Percentiles rank a stretch among this genome's conserved stretches.
Evolutionary conservation across 2,113 vertebrate species (phyloP).

Genomic region (Phylloscopus whistleri): DNA sequence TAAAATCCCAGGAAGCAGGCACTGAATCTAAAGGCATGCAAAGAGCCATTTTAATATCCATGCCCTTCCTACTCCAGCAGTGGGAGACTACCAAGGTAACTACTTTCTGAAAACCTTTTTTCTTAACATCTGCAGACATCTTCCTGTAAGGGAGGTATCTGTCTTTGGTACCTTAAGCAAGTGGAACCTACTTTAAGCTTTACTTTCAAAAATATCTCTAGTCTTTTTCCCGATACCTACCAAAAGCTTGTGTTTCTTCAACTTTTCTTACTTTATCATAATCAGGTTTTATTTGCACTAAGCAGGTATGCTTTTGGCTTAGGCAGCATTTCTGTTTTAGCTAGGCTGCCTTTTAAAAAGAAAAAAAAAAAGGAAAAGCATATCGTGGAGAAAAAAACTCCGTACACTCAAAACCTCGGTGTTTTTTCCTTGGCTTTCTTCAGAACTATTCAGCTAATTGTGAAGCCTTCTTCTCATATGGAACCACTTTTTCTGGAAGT

Average conservation of each 20-base stretch:
- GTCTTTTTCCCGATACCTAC: background rate
- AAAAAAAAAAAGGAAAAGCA: background rate
- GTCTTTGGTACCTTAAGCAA: background rate
- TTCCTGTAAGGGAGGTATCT: background rate
- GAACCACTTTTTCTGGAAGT: background rate
- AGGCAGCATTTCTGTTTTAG: background rate
- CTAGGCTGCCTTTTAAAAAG: background rate
- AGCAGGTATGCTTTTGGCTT: background rate
- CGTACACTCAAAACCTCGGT: fast-evolving
- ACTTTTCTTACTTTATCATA: background rate
- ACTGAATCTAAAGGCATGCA: background rate
- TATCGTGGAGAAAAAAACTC: background rate
- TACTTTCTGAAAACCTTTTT: background rate
- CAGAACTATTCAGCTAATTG: background rate
- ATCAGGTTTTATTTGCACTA: background rate
- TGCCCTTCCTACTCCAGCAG: background rate
- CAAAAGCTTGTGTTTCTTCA: background rate
- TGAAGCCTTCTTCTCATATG: background rate
- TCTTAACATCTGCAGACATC: background rate
- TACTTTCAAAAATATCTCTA: background rate
- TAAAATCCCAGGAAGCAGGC: background rate
- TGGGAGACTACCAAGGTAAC: background rate
- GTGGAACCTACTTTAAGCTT: background rate
- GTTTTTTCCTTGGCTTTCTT: background rate
- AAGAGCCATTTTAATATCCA: background rate